Evolutionary conservation across 2,797 vertebrate genomes (phyloP).

Genomic region (Halcyon chelicuti): DNA sequence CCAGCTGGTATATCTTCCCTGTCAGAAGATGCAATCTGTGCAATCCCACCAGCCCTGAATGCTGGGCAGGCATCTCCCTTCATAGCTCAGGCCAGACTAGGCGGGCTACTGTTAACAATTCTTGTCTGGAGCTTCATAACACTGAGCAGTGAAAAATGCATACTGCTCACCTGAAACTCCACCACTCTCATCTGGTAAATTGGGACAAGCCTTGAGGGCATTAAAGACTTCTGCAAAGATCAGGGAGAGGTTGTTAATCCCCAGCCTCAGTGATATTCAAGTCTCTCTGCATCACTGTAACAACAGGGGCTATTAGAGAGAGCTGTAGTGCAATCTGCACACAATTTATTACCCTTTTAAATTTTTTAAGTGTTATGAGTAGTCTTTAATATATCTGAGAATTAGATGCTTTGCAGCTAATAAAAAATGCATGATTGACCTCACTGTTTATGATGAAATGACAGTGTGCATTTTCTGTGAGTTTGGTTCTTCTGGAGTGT

Average conservation of each 20-base stretch:
- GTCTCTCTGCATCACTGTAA: neutral
- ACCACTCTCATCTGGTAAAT: accelerated
- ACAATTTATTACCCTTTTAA: neutral
- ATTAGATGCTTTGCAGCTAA: neutral
- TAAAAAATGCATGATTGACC: neutral
- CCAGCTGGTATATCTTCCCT: neutral
- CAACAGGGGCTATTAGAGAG: neutral
- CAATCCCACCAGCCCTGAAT: neutral
- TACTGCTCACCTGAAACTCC: neutral
- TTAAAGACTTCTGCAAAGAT: neutral
- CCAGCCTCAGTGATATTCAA: neutral
- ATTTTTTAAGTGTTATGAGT: neutral
- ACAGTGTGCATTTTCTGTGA: neutral
- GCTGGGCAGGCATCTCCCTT: neutral
- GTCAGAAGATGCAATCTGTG: neutral
- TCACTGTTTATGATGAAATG: neutral
- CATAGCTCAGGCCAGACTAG: neutral
- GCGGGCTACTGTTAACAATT: accelerated
- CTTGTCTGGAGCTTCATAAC: neutral
- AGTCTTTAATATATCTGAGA: neutral
- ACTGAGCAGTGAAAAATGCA: neutral
- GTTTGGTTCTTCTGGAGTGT: neutral
- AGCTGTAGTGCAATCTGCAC: neutral
- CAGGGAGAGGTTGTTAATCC: neutral
- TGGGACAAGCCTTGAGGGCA: neutral